A percentile compares a stretch with the other conserved stretches of the same genome.
Evolutionary conservation across 1,140 invertebrate genomes (phyloP).

Genomic region (Zaprionus ghesquierei): DNA sequence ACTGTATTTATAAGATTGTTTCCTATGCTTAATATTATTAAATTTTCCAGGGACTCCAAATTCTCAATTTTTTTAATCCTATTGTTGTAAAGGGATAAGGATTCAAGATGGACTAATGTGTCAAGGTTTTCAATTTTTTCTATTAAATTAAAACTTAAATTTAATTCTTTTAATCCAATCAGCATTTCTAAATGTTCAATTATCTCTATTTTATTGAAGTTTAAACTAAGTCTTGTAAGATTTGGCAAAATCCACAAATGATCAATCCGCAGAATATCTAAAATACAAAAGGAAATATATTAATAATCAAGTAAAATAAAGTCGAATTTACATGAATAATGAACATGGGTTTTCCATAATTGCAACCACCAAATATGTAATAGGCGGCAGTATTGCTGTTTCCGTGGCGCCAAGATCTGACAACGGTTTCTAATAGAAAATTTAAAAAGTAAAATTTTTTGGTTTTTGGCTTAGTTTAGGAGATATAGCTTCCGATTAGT

Average conservation of each 20-base stretch:
- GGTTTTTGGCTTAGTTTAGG: too few relatives aligned
- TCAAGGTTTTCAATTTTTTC: constrained; percentile 92
- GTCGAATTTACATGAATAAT: too few relatives aligned
- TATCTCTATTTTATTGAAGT: constrained; percentile 95
- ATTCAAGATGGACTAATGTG: constrained; percentile 88
- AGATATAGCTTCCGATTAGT: too few relatives aligned
- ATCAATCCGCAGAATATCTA: constrained; percentile 94
- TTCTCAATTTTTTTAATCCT: constrained; percentile 90
- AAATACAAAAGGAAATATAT: neutral
- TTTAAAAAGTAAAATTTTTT: too few relatives aligned
- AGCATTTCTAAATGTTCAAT: constrained; percentile 94
- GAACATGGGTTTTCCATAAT: too few relatives aligned
- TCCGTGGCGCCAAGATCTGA: too few relatives aligned
- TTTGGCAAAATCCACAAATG: constrained; percentile 91
- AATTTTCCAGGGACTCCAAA: constrained; percentile 87
- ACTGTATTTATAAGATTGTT: constrained; percentile 86
- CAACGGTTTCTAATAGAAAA: too few relatives aligned
- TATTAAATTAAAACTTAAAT: constrained; percentile 93
- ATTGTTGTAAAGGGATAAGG: constrained; percentile 90
- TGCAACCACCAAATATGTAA: too few relatives aligned
- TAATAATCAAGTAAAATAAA: too few relatives aligned
- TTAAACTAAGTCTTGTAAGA: constrained; percentile 90
- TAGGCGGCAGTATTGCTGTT: too few relatives aligned
- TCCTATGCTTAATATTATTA: constrained; percentile 92
- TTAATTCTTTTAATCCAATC: constrained; percentile 90